Base-by-base conservation (phyloP, 2,113 vertebrate genomes). In the Pogona vitticeps region DNA sequence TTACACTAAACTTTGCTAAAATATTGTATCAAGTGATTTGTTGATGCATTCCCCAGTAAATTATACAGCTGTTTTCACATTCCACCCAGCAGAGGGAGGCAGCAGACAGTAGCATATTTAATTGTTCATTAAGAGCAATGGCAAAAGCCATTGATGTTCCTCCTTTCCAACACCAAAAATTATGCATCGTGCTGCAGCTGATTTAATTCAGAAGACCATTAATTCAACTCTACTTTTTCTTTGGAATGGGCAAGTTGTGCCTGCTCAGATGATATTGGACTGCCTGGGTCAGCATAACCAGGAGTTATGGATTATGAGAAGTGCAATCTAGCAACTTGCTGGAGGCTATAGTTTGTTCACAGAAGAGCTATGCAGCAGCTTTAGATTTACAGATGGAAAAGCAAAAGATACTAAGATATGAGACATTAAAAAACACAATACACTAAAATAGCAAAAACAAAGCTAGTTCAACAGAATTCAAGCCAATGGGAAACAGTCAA, bases 51-150 rank as follows among this genome's bases (percentile, higher is more conserved):
- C 46, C 21, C 23, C 61, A 76, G 68, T 26, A 46, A 46, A 28
- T 46, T 38, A 86, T 20, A 59, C 70, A 38, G 15, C 18, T 59
- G 8, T 80, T 6, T 76, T 89, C 79, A 88, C 91, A 93, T 94
- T 95, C 91, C 88, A 92, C 40, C 93, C 95, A 93, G 88, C 0
- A 95, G 95, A 91, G 94, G 94, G 95, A 91, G 90, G 92, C 9
- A 88, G 81, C 80, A 91, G 82, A 90, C 63, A 21, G 75, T 86
- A 12, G 33, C 33, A 65, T 10, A 2, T 59, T n/a, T n/a, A n/a
- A n/a, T n/a, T n/a, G n/a, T n/a, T 83, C 56, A 46, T 79, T 58
- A 13, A 83, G 88, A 42, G 17, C 40, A 80, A 31, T 23, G 83
- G n/a, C 2, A 59, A 81, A 28, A 26, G 6, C 36, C 46, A 52